Base-by-base conservation (phyloP, 2,888 invertebrate species). In the Xestia rhomboidea region DNA sequence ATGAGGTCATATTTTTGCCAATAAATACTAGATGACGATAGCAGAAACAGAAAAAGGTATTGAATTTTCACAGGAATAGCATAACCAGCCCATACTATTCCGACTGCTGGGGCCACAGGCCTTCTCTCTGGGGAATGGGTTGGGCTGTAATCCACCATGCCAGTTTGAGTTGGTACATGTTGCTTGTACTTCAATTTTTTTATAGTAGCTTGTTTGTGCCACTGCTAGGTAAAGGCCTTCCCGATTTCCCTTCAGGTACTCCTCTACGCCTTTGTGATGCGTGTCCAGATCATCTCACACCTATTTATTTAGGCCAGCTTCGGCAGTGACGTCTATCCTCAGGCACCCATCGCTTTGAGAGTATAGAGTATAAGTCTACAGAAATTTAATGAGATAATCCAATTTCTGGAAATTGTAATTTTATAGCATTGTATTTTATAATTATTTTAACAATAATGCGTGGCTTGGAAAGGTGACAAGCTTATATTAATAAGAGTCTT, bases 401-500 rank as follows among this genome's bases (percentile, higher is more conserved):
- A 24, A 46, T 15, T 46, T 27, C 10, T 21, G n/a, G 21, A 46
- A 72, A 71, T 71, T n/a, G 3, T 46, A 46, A 46, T 7, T 6
- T 68, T 34, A 4, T 63, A 64, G 3, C n/a, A 38, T 27, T 49
- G 2, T 24, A 24, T n/a, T n/a, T 34, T 68, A 78, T 18, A 27
- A 67, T 63, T 44, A 41, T 77, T 76, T 15, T 24, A 18, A 54
- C 44, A 77, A 64, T 77, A 67, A 34, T 68, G 15, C 18, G 5
- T 70, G 24, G 27, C 6, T 24, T 30, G 15, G 24, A 34, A 44
- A 51, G 18, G 38, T 64, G 57, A 46, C 21, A 77, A 38, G 49
- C n/a, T 18, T 78, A 67, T 0, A 34, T 6, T 78, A 67, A 77
- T 51, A 34, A 24, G 24, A 64, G 13, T 77, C 27, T 79, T 76